These are phyloP conservation scores for Henicopernis longicauda DNA, from an alignment of 2,113 vertebrate species.

Conservation along the genomic window DNA sequence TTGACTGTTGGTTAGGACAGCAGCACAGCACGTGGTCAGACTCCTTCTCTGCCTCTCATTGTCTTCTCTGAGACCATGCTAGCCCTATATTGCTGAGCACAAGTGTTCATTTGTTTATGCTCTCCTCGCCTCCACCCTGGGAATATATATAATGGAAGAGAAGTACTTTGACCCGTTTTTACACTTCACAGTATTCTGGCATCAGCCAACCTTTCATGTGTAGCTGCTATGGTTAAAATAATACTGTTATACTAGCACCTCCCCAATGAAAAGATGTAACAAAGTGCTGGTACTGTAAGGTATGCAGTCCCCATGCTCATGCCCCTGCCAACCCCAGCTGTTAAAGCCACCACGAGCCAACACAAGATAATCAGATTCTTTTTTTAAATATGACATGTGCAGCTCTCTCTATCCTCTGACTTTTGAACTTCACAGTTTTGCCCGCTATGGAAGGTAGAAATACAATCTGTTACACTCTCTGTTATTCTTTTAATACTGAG, in stretches of 20 bases:
- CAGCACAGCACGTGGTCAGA: background rate
- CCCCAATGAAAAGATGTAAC: background rate
- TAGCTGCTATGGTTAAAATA: background rate
- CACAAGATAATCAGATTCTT: background rate
- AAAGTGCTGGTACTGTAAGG: background rate
- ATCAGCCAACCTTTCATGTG: background rate
- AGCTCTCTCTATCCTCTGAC: background rate
- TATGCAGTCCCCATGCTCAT: background rate
- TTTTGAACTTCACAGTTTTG: background rate
- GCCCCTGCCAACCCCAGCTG: background rate
- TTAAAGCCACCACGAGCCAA: background rate
- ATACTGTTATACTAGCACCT: background rate
- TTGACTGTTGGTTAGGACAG: background rate
- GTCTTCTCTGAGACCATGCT: background rate
- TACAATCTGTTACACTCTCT: background rate
- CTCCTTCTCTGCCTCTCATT: background rate
- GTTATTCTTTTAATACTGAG: background rate
- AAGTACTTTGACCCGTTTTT: background rate
- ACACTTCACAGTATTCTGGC: background rate
- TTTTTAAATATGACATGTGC: accelerated
- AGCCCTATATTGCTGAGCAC: background rate
- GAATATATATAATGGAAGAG: background rate
- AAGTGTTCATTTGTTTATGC: background rate
- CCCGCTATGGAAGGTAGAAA: background rate
- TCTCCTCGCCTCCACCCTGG: background rate